phyloP scores from a whole-genome alignment of 2,888 invertebrate genomes.

The Drosophila mimetica region DNA sequence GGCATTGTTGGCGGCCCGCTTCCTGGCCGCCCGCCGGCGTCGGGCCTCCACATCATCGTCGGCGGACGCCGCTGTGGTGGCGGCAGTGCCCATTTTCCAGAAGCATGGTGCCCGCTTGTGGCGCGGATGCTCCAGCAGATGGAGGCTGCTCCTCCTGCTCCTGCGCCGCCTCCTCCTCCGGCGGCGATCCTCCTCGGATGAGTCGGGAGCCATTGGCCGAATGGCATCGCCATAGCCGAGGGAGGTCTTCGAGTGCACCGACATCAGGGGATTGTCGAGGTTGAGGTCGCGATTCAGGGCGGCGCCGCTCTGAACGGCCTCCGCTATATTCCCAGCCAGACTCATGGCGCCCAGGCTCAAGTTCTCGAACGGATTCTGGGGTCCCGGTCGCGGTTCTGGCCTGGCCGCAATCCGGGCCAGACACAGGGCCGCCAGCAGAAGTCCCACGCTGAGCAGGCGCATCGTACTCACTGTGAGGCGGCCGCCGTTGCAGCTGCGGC shows the following conservation, averaged over 20 bases:
- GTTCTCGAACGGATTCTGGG: constrained; percentile 54
- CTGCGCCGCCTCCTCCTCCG: constrained; percentile 52
- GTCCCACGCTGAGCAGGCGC: constrained; percentile 29
- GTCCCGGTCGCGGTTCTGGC: background rate
- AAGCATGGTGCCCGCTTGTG: constrained; percentile 70
- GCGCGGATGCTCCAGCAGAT: too few species aligned
- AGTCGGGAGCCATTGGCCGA: constrained; percentile 38
- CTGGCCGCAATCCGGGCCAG: constrained; percentile 31
- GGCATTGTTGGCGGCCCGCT: constrained; percentile 53
- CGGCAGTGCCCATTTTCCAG: constrained; percentile 34
- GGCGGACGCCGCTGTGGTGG: constrained; percentile 26
- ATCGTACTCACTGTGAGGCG: constrained; percentile 39
- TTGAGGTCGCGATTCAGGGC: constrained; percentile 36
- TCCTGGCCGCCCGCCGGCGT: constrained; percentile 35
- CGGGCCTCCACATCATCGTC: constrained; percentile 64
- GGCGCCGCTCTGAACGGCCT: constrained; percentile 55
- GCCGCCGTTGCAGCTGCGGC: background rate
- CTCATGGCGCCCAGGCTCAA: constrained; percentile 52
- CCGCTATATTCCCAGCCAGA: constrained; percentile 55
- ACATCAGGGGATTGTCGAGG: constrained; percentile 54
- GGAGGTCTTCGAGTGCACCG: constrained; percentile 47
- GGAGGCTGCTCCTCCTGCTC: too few species aligned
- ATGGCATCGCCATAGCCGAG: constrained; percentile 70
- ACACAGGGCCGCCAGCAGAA: constrained; percentile 12
- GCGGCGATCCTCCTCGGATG: constrained; percentile 59